Percentiles rank a stretch among this genome's conserved stretches.
phyloP scores from a whole-genome alignment of 1,140 invertebrate genomes.

The Ylistrum balloti region DNA sequence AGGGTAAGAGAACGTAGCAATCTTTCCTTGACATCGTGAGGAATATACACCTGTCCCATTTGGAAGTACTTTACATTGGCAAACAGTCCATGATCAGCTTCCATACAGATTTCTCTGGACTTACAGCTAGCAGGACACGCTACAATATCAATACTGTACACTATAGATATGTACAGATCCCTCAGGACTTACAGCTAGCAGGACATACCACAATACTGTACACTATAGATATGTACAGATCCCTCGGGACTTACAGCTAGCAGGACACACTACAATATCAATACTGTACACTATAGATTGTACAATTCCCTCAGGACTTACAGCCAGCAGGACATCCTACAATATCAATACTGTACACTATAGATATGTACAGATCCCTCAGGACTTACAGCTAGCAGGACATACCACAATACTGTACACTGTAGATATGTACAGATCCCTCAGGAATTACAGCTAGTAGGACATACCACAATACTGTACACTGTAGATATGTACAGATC shows the following conservation, averaged over 20 bases:
- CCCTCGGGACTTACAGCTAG: too few relatives aligned
- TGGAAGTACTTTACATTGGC: conserved; percentile 74
- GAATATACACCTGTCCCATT: conserved; percentile 70
- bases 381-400: conserved; percentile 61
- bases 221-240: too few relatives aligned
- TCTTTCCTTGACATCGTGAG: conserved; percentile 66
- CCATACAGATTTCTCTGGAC: conserved; percentile 52
- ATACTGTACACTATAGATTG: too few relatives aligned
- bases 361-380: conserved; percentile 64
- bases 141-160: conserved; percentile 57
- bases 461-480: too few relatives aligned
- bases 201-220: conserved; percentile 54
- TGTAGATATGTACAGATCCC: too few relatives aligned
- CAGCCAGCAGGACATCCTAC: conserved; percentile 64
- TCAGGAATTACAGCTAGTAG: too few relatives aligned
- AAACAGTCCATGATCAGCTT: conserved; percentile 70
- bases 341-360: conserved; percentile 57
- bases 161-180: conserved; percentile 64
- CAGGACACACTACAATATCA: too few relatives aligned
- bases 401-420: conserved; percentile 55
- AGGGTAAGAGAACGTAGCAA: conserved; percentile 66
- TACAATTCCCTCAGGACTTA: conserved; percentile 57
- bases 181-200: conserved; percentile 59
- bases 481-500: too few relatives aligned
- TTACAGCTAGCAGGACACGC: conserved; percentile 66